Percentiles rank a stretch among this genome's conserved stretches.
Conservation (phyloP, 2,113 vertebrate genomes). For the Rhodinocichla rosea region DNA sequence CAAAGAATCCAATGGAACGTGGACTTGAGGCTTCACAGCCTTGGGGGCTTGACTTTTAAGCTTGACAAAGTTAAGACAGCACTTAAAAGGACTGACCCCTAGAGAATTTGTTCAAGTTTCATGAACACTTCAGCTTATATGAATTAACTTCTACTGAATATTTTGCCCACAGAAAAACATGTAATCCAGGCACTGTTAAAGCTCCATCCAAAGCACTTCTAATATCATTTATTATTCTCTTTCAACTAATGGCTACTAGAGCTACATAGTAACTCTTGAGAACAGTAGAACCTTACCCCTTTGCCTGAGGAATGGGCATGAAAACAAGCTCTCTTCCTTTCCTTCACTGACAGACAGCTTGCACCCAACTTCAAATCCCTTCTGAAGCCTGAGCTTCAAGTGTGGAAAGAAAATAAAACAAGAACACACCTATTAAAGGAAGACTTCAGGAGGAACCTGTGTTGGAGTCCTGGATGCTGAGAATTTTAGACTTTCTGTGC, state of each 20-base stretch:
- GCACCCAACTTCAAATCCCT: not conserved
- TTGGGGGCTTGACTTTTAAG: not conserved
- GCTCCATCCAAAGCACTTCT: not conserved
- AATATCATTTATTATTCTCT: not conserved
- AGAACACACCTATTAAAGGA: not conserved
- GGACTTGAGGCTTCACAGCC: not conserved
- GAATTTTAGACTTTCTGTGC: not conserved
- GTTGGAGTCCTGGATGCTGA: not conserved
- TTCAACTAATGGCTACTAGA: not conserved
- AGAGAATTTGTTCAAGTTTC: not conserved
- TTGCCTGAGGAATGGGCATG: not conserved
- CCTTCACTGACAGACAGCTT: not conserved
- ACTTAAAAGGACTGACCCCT: not conserved
- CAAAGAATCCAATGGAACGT: accelerated
- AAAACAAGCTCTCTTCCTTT: not conserved
- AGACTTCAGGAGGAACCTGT: not conserved
- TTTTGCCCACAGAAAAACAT: not conserved
- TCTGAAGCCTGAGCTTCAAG: not conserved
- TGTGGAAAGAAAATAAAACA: not conserved
- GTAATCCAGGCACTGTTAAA: not conserved
- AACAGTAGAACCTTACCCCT: not conserved
- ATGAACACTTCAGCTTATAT: not conserved
- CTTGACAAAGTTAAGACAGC: not conserved
- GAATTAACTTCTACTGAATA: not conserved
- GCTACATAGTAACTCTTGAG: not conserved